A percentile compares a stretch with the other conserved stretches of the same genome.
Conservation (phyloP, 2,888 invertebrate species). For the Parelbella ahira region DNA sequence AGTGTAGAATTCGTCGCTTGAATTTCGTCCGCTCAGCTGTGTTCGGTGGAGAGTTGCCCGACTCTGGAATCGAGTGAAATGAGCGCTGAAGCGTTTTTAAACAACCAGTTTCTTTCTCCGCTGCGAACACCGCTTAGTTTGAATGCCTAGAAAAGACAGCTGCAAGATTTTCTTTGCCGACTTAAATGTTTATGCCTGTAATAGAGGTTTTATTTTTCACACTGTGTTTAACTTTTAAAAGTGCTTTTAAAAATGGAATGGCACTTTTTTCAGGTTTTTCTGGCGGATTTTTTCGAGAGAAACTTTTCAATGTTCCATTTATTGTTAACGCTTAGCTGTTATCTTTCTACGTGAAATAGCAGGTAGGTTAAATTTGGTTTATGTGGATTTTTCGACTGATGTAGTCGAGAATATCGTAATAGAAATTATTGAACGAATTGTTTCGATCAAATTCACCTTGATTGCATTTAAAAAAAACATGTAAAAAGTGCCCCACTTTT, state of each 20-base stretch:
- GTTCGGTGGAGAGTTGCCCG: too few relatives aligned
- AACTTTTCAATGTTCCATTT: not conserved
- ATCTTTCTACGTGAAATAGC: conserved; percentile 1
- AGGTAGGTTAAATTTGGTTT: too few relatives aligned
- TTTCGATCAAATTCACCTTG: too few relatives aligned
- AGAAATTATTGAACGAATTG: too few relatives aligned
- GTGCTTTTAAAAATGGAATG: conserved; percentile 16
- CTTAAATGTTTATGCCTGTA: conserved; percentile 24
- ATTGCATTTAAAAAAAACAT: too few relatives aligned
- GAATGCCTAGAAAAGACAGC: conserved; percentile 23
- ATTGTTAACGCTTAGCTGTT: not conserved
- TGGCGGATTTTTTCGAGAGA: conserved; percentile 1
- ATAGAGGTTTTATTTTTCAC: conserved; percentile 25
- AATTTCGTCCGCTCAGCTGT: too few relatives aligned
- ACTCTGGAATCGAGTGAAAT: conserved; percentile 23
- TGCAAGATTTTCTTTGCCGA: conserved; percentile 23
- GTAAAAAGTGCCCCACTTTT: too few relatives aligned
- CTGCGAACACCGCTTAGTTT: conserved; percentile 24
- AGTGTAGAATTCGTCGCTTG: too few relatives aligned
- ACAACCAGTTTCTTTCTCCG: conserved; percentile 27
- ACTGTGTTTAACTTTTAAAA: conserved; percentile 25
- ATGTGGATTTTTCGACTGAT: too few relatives aligned
- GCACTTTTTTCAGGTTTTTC: conserved; percentile 11
- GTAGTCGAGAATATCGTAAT: too few relatives aligned
- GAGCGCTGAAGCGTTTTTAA: conserved; percentile 29